These are phyloP conservation scores for Alouatta palliata DNA, from an alignment of 2,113 vertebrate species.

Conservation along the genomic window DNA sequence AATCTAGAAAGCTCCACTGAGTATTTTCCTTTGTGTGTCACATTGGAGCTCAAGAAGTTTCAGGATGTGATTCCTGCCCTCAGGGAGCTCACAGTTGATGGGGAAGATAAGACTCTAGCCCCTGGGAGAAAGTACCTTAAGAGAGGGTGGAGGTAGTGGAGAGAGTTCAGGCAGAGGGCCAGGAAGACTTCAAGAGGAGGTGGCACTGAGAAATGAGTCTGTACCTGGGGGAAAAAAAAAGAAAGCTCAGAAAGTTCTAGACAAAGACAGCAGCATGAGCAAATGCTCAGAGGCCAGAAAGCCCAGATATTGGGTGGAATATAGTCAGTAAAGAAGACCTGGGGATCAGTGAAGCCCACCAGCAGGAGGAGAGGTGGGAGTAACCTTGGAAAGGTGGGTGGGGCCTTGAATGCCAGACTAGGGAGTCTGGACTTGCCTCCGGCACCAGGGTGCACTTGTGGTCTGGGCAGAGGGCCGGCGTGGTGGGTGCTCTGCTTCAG, in stretches of 20 bases:
- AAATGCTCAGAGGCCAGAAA: not conserved
- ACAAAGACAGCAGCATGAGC: not conserved
- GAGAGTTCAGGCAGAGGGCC: not conserved
- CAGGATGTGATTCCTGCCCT: not conserved
- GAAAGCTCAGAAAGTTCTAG: not conserved
- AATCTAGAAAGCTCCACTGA: not conserved
- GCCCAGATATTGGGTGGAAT: rapidly evolving
- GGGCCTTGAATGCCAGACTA: not conserved
- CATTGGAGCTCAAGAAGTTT: not conserved
- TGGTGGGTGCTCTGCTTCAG: not conserved
- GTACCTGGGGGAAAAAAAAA: not conserved
- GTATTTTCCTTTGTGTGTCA: not conserved
- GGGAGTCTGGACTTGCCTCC: rapidly evolving
- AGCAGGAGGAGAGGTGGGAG: not conserved
- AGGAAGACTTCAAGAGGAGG: not conserved
- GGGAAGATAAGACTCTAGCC: not conserved
- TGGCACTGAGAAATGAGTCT: not conserved
- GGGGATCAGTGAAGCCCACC: rapidly evolving
- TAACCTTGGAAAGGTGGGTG: not conserved
- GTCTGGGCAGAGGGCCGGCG: rapidly evolving
- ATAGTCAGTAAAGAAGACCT: not conserved
- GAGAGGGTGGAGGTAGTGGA: not conserved
- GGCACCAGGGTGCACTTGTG: rapidly evolving
- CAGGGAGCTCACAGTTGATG: not conserved
- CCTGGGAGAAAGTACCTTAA: not conserved